These are phyloP conservation scores for Hydractinia echinata DNA, from an alignment of 30 jellyfish, hydroid and myxozoan species.

Conservation along the genomic window DNA sequence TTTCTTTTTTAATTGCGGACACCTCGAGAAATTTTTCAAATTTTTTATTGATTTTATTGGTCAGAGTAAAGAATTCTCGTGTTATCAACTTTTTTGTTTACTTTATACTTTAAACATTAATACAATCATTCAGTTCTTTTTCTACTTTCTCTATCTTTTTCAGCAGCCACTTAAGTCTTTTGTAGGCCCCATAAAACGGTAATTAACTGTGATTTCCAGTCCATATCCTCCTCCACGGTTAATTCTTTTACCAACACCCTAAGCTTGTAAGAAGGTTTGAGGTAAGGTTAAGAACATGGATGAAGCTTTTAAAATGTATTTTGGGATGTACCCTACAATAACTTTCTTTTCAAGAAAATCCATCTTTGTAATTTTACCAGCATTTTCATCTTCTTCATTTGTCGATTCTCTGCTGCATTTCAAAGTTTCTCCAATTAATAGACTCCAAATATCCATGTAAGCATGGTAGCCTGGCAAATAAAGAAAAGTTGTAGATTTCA, in stretches of 20 bases:
- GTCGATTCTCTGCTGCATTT: conserved; percentile 11
- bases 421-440: conserved; percentile 10
- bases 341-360: background rate
- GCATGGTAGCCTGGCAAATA: background rate
- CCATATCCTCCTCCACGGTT: conserved; percentile 20
- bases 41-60: background rate
- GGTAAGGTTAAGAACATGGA: conserved; percentile 16
- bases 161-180: background rate
- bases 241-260: conserved; percentile 3
- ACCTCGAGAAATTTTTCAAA: too few relatives aligned
- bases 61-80: background rate
- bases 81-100: background rate
- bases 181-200: background rate
- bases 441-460: background rate
- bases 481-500: background rate
- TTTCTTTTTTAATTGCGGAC: too few relatives aligned
- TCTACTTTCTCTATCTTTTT: background rate
- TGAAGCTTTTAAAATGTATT: conserved; percentile 9
- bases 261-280: background rate
- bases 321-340: conserved; percentile 4
- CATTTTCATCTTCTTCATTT: conserved; percentile 6
- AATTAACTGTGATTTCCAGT: conserved; percentile 8
- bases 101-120: background rate
- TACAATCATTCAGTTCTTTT: background rate
- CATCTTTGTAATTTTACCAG: background rate